Evolutionary conservation across 2,888 invertebrate genomes (phyloP).

Genomic region (Sarcophaga variegata): DNA sequence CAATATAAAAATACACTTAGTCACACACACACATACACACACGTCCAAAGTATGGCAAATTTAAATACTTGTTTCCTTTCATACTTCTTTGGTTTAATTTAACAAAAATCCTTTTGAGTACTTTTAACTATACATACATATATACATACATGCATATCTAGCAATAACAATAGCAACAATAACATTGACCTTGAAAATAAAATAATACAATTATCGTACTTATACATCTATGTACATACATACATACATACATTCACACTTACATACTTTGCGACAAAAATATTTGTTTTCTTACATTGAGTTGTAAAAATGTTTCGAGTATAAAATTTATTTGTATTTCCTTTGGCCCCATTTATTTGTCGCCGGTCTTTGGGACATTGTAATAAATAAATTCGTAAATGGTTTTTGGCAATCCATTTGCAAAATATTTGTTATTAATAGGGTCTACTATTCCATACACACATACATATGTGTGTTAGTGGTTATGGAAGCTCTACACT

Average conservation of each 20-base stretch:
- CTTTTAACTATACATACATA: constrained; percentile 20
- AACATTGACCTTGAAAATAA: constrained; percentile 65
- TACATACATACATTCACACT: too few relatives aligned
- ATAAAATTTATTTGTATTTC: constrained; percentile 53
- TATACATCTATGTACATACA: not conserved
- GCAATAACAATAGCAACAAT: constrained; percentile 21
- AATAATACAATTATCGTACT: not conserved
- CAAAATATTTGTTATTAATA: constrained; percentile 25
- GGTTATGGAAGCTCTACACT: not conserved
- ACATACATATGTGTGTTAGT: not conserved
- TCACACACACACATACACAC: not conserved
- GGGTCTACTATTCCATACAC: not conserved
- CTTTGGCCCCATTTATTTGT: constrained; percentile 68
- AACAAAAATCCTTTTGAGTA: constrained; percentile 49
- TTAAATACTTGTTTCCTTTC: constrained; percentile 39
- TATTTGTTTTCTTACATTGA: not conserved
- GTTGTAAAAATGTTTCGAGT: not conserved
- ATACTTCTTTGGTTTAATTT: constrained; percentile 31
- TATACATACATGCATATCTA: not conserved
- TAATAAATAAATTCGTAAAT: constrained; percentile 50
- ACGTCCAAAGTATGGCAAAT: constrained; percentile 22
- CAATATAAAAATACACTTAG: constrained; percentile 18
- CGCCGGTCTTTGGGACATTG: constrained; percentile 56
- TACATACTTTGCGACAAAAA: not conserved
- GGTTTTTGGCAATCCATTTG: constrained; percentile 46